phyloP scores from a whole-genome alignment of 2,797 vertebrate species.

The Lepus townsendii region DNA sequence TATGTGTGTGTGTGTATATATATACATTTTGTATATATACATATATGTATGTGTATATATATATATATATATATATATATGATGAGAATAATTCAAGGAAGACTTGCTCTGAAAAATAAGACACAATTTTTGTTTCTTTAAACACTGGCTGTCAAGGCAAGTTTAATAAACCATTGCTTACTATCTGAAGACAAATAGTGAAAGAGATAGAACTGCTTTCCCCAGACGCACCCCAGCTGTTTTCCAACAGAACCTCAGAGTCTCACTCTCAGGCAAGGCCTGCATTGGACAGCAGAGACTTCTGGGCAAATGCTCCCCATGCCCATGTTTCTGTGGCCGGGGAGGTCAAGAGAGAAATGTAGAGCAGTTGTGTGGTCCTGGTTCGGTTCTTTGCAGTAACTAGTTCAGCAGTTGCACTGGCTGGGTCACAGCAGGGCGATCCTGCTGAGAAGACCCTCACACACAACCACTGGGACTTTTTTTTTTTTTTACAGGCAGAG shows the following conservation, averaged over 20 bases:
- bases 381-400: background rate
- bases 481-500: too few relatives aligned
- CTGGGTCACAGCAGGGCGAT: background rate
- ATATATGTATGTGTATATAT: too few relatives aligned
- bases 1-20: too few relatives aligned
- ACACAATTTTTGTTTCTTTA: constrained; percentile 55
- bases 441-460: background rate
- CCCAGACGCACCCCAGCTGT: constrained; percentile 47
- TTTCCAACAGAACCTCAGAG: constrained; percentile 3
- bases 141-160: constrained; percentile 44
- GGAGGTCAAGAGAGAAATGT: constrained; percentile 28
- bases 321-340: constrained; percentile 22
- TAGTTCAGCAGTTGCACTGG: background rate
- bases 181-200: constrained; percentile 59
- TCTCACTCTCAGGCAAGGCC: background rate
- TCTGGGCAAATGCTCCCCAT: background rate
- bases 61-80: too few relatives aligned
- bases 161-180: constrained; percentile 47
- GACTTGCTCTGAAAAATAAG: constrained; percentile 19
- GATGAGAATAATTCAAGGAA: background rate
- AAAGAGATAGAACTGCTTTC: constrained; percentile 19
- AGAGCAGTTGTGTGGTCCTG: background rate
- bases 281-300: constrained; percentile 19
- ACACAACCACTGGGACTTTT: background rate
- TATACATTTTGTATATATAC: too few relatives aligned